Evolutionary conservation across 2,113 vertebrate genomes (phyloP).

Genomic region (Tautogolabrus adspersus): DNA sequence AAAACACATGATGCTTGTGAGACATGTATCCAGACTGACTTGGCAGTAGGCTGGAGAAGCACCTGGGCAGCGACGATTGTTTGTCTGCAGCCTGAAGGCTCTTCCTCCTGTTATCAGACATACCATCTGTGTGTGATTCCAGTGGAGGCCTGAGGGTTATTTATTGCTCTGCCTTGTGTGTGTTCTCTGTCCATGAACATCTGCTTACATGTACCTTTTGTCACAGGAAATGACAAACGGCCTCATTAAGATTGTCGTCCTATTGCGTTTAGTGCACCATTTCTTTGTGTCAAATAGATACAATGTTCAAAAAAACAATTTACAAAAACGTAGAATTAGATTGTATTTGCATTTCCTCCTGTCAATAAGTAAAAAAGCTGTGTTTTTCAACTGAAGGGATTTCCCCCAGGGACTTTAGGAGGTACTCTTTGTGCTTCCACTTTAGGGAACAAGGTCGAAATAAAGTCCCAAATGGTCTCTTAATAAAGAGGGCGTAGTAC

Average conservation of each 20-base stretch:
- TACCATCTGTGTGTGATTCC: conserved; percentile 46
- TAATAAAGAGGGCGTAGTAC: background rate
- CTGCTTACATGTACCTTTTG: conserved; percentile 35
- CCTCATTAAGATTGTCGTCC: conserved; percentile 57
- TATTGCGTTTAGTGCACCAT: conserved; percentile 30
- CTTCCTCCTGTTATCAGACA: conserved; percentile 30
- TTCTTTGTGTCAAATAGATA: conserved; percentile 26
- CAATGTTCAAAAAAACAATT: background rate
- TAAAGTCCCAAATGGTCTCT: background rate
- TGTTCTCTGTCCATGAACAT: conserved; percentile 27
- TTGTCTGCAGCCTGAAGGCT: conserved; percentile 36
- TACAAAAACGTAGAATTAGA: background rate
- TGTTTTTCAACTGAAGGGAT: background rate
- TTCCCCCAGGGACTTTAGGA: background rate
- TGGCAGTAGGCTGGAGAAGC: background rate
- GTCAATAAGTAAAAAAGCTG: background rate
- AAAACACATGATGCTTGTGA: background rate
- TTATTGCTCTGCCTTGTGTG: conserved; percentile 13
- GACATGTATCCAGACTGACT: background rate
- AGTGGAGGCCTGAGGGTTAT: conserved; percentile 25
- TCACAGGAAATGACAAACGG: conserved; percentile 62
- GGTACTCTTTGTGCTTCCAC: too few relatives aligned
- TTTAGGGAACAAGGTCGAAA: background rate
- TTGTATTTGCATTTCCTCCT: background rate
- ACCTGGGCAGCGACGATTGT: conserved; percentile 3